A percentile compares a stretch with the other conserved stretches of the same genome.
Evolutionary conservation across 2,113 vertebrate genomes (phyloP).

Genomic region (Chaenocephalus aceratus): DNA sequence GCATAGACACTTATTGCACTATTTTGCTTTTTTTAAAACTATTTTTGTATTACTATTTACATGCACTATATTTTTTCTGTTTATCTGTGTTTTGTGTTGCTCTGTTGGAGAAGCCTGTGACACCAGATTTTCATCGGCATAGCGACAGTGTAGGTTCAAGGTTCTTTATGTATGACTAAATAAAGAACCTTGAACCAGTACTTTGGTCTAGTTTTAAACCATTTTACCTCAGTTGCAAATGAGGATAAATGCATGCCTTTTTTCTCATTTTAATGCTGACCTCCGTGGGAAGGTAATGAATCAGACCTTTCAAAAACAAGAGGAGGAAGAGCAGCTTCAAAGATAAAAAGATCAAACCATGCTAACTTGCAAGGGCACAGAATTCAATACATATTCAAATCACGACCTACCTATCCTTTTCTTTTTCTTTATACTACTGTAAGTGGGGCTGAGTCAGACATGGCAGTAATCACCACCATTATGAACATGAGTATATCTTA

Average conservation of each 20-base stretch:
- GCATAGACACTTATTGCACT: no score
- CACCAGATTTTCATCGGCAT: no score
- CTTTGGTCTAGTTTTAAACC: neutral
- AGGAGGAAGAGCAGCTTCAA: neutral
- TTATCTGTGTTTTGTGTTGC: no score
- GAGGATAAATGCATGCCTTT: neutral
- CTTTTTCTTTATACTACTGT: neutral
- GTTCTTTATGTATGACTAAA: no score
- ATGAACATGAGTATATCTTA: neutral
- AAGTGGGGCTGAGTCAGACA: neutral
- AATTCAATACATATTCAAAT: neutral
- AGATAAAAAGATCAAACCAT: slow-evolving; percentile 8
- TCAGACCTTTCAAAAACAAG: neutral
- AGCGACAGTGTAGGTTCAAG: no score
- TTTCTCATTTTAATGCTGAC: neutral
- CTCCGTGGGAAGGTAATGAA: slow-evolving; percentile 25
- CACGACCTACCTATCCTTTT: neutral
- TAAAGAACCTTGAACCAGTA: neutral
- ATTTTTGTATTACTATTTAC: no score
- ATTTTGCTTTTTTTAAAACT: no score
- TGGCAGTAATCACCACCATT: neutral
- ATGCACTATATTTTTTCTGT: no score
- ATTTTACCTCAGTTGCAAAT: neutral
- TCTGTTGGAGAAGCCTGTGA: no score
- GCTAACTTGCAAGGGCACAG: slow-evolving; percentile 3